Percentiles rank a stretch among this genome's conserved stretches.
Conservation (phyloP, 2,113 vertebrate genomes). For the Pithys albifrons region DNA sequence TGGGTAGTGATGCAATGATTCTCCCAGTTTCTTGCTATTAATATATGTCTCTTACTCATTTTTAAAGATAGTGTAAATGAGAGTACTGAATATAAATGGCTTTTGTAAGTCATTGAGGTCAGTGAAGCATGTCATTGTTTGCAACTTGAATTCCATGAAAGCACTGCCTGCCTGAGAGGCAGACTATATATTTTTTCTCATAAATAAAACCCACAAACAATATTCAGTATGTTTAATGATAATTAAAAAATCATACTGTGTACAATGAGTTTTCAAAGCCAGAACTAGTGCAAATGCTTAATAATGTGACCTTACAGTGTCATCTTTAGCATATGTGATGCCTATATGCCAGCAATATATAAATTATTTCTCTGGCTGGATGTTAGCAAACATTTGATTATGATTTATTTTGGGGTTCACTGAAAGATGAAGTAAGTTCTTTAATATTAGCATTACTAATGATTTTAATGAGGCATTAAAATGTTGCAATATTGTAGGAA, state of each 20-base stretch:
- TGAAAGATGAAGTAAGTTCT: slow-evolving; percentile 84
- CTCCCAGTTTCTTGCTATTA: slow-evolving; percentile 78
- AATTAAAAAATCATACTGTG: slow-evolving; percentile 72
- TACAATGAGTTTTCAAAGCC: slow-evolving; percentile 55
- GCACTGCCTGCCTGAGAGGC: slow-evolving; percentile 66
- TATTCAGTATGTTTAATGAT: slow-evolving; percentile 75
- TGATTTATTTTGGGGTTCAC: slow-evolving; percentile 83
- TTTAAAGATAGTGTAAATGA: slow-evolving; percentile 82
- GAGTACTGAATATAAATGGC: slow-evolving; percentile 83
- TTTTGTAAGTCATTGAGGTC: slow-evolving; percentile 81
- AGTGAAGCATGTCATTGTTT: slow-evolving; percentile 85
- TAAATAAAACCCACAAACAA: slow-evolving; percentile 75
- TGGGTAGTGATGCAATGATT: slow-evolving; percentile 75
- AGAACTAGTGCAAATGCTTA: slow-evolving; percentile 51
- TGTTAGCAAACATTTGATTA: slow-evolving; percentile 81
- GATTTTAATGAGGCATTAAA: slow-evolving; percentile 89
- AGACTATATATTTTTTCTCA: slow-evolving; percentile 73
- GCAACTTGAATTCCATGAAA: slow-evolving; percentile 75
- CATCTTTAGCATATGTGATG: slow-evolving; percentile 63
- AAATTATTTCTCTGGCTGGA: slow-evolving; percentile 81
- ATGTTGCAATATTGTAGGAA: slow-evolving; percentile 81
- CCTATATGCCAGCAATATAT: slow-evolving; percentile 65
- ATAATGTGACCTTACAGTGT: slow-evolving; percentile 69
- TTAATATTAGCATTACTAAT: slow-evolving; percentile 88
- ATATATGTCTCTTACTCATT: slow-evolving; percentile 81